Conservation (phyloP, 2,888 invertebrate genomes). For the Metopia argyrocephala region DNA sequence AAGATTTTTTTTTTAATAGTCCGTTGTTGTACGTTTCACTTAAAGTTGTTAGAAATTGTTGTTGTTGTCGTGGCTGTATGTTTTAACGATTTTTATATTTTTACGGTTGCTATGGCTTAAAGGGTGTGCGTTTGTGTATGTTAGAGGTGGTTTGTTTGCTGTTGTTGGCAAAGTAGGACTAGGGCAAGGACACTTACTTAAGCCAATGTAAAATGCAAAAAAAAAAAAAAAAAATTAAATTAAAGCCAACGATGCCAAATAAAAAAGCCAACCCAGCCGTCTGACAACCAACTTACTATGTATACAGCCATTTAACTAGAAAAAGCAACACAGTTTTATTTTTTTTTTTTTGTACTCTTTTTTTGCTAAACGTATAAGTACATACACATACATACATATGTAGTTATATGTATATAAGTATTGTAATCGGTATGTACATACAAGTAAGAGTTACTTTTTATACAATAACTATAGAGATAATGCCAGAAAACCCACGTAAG, state of each 20-base stretch:
- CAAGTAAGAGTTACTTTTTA: too few species aligned
- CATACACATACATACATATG: slow-evolving; percentile 9
- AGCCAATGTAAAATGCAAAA: slow-evolving; percentile 33
- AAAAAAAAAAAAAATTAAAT: neutral
- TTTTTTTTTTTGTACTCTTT: slow-evolving; percentile 16
- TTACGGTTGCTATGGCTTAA: neutral
- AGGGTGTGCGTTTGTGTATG: slow-evolving; percentile 5
- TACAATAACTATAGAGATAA: slow-evolving; percentile 30
- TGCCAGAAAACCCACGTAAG: slow-evolving; percentile 55
- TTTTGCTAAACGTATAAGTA: slow-evolving; percentile 11
- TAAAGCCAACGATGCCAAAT: slow-evolving; percentile 49
- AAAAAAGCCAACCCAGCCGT: slow-evolving; percentile 9
- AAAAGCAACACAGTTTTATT: neutral
- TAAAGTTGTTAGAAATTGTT: slow-evolving; percentile 30
- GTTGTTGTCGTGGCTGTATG: neutral
- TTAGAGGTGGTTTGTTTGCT: slow-evolving; percentile 17
- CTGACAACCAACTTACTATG: slow-evolving; percentile 15
- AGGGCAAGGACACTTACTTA: slow-evolving; percentile 73
- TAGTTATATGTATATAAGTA: too few species aligned
- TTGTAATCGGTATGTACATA: neutral
- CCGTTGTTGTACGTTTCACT: slow-evolving; percentile 40
- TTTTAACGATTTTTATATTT: slow-evolving; percentile 28
- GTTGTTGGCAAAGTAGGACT: slow-evolving; percentile 69
- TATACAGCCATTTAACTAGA: slow-evolving; percentile 6
- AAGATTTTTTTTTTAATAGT: slow-evolving; percentile 17